Base-by-base conservation (phyloP, 2,888 invertebrate genomes). In the Orchestes rusci region DNA sequence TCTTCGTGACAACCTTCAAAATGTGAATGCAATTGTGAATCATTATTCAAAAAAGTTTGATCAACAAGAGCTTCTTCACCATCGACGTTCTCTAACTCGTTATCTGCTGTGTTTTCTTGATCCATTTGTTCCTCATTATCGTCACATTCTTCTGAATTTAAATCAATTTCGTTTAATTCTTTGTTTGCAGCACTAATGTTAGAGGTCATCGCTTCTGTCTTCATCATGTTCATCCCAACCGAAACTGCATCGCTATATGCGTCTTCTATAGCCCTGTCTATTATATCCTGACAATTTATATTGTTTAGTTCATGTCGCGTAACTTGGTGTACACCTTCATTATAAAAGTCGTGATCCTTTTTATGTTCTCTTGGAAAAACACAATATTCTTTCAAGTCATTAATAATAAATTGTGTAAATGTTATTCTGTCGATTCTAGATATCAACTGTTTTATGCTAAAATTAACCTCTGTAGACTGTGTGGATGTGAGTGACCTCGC, bases 11-110 rank as follows among this genome's bases (percentile, higher is more conserved):
- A 3, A 32, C 32, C 32, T 3, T 32, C 10, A 32, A 32, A 32
- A 4, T 32, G 5, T 8, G 32, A 15, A 13, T 32, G 32, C 32
- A 32, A 10, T 16, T 32, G 15, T 32, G 15, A 32, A 15, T 32
- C 32, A 16, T 32, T 32, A 32, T 32, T 32, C 32, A 32, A 32
- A 32, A 32, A 32, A 32, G 32, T 32, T 32, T 13, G 3, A 32
- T 10, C 16, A 32, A 32, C 10, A 16, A 16, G 23, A 10, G 3
- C 32, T 32, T 32, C 32, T 32, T 32, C 32, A 32, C 16, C 15
- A 10, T 16, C 32, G 32, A 32, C 16, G 4, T 32, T 32, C 16
- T 7, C 32, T 15, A 10, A 16, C 16, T 16, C 10, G 32, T 32
- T 32, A 4, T 32, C 7, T 3, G 15, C 16, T 16, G 32, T 32